These are phyloP conservation scores for Heliothis peltigera DNA, from an alignment of 2,888 invertebrate genomes.

Conservation along the genomic window DNA sequence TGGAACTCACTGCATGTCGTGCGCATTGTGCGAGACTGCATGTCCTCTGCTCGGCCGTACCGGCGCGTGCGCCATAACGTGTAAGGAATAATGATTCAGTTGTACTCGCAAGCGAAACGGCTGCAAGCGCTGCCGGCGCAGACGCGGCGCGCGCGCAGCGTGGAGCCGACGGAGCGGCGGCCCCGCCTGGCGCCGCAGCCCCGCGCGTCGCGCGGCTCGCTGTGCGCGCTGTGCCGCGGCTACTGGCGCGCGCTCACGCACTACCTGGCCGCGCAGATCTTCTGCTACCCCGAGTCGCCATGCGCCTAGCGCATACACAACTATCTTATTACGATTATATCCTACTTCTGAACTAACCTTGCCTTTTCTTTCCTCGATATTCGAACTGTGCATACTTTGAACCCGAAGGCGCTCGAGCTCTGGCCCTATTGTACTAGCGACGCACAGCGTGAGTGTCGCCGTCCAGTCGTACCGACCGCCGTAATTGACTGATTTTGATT, in stretches of 20 bases:
- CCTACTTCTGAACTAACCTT: neutral
- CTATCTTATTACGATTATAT: neutral
- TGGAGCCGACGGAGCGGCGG: conserved; percentile 28
- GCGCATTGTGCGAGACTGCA: too few species aligned
- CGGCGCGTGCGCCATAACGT: neutral
- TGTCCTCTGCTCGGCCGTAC: neutral
- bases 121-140: conserved; percentile 63
- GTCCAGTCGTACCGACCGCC: too few species aligned
- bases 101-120: conserved; percentile 78
- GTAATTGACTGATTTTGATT: too few species aligned
- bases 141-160: conserved; percentile 54
- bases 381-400: too few species aligned
- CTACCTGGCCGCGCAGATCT: conserved; percentile 66
- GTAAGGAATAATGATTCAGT: conserved; percentile 48
- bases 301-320: neutral
- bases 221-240: conserved; percentile 77
- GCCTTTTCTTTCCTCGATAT: neutral
- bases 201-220: conserved; percentile 44
- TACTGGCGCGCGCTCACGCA: conserved; percentile 77
- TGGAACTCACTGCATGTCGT: too few species aligned
- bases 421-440: too few species aligned
- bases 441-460: too few species aligned
- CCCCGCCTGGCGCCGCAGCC: conserved; percentile 17
- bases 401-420: too few species aligned
- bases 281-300: conserved; percentile 48